Base-by-base conservation (phyloP, 2,888 invertebrate species). In the Mimachlamys varia region DNA sequence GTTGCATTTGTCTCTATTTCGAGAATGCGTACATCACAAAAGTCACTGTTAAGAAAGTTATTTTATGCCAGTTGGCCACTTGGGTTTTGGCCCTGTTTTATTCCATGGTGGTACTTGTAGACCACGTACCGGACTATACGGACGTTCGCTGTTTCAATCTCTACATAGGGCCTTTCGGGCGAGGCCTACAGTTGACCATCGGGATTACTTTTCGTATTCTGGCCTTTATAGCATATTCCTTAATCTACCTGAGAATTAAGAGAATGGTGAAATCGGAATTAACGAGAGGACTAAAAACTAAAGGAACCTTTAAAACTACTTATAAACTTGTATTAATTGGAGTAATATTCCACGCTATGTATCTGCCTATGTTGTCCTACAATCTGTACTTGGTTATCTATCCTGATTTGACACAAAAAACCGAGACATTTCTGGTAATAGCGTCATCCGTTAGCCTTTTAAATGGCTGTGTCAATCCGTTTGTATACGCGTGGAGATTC, bases 1-100 rank as follows among this genome's bases (percentile, higher is more conserved):
- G 76, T 33, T 76, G 76, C 27, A 76, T 76, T 13, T 76, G 76
- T 76, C 76, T 76, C 76, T 76, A 76, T 76, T 76, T 33, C 76
- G 76, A 76, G 33, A 27, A 76, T 33, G 76, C 76, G 5, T 76
- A 76, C 33, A 76, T 76, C 13, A 76, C 76, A 76, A 76, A 76
- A 76, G 33, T 27, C 27, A 76, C 76, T 12, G 33, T 33, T 27
- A 1, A 12, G 76, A 76, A 76, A 17, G 33, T 76, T 15, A 33
- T 76, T 10, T 22, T 76, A 0, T 19, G 27, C 12, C 76, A 76
- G 33, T 1, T 15, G 0, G 22, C 27, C 76, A 76, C 33, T 33
- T 76, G 76, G 76, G 76, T 27, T 5, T 76, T 76, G 33, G 76
- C 76, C 5, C 12, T 76, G 33, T 76, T 76, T 76, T 76, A 76